Evolutionary conservation across 2,113 vertebrate species (phyloP), one percentile per base, ranked within the genome.

Genomic region (Galbula dea): DNA sequence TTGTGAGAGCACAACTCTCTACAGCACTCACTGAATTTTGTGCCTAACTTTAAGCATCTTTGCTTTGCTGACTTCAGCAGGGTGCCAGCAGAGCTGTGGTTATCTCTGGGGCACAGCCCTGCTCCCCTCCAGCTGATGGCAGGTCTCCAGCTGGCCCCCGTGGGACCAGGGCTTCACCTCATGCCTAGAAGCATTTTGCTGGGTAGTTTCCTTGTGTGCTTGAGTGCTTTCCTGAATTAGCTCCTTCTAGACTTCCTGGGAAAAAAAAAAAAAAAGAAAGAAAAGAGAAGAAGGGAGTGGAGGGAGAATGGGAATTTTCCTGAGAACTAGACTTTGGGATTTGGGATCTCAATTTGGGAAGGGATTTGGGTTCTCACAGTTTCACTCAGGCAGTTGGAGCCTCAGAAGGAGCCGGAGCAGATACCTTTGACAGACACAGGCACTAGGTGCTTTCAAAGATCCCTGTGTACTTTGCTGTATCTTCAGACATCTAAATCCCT

Each of bases 401-500:
- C 74, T 59, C 20, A 4, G 81, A 67, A 82, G 82, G 62, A 88
- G 87, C 61, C 89, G 45, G 81, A 55, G 69, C 32, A 63, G 86
- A 81, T 63, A 55, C 36, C 73, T 63, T n/a, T 8, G 18, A 45
- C 13, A 78, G 89, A 55, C 62, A 11, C 43, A 20, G 63, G 66
- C 58, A 29, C 54, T 39, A 63, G 74, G 81, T 84, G 78, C 58
- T 92, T 79, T 85, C 43, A 86, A 61, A 93, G 92, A 86, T 91
- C 80, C 88, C 83, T 78, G 4, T 26, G 43, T 61, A 54, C 57
- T 88, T 84, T 61, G 55, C 48, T 94, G 30, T 82, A 87, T 95
- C 94, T 94, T 91, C 87, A 96, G 89, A 80, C 91, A 92, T 80
- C 94, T 93, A 96, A 94, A 94, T 94, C 89, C 91, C 63, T 96